Conservation (phyloP, 2,113 vertebrate species). For the Glareola pratincola region DNA sequence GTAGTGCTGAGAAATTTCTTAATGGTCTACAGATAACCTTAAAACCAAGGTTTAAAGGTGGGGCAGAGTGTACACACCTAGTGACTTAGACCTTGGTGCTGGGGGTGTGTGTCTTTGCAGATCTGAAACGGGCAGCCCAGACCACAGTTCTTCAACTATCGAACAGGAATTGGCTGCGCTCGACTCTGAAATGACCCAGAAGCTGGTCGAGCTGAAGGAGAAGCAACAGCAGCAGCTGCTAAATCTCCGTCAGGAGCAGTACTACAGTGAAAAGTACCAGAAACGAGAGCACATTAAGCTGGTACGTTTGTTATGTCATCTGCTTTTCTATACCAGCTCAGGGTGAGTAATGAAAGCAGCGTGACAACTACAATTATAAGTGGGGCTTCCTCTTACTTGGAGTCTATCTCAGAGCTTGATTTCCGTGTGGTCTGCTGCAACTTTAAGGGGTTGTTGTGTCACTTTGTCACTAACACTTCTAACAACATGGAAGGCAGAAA, state of each 20-base stretch:
- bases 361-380: neutral
- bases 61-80: neutral
- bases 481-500: neutral
- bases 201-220: constrained; percentile 88
- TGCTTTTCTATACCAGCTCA: neutral
- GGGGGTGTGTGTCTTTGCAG: constrained; percentile 56
- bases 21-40: neutral
- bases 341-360: neutral
- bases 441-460: neutral
- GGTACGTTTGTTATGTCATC: constrained; percentile 63
- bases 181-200: constrained; percentile 87
- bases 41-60: neutral
- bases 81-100: neutral
- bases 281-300: constrained; percentile 95
- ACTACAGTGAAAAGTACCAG: constrained; percentile 98
- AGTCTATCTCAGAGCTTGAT: neutral
- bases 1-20: neutral
- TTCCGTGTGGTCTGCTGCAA: neutral
- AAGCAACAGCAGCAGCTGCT: constrained; percentile 93
- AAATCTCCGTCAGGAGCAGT: constrained; percentile 94
- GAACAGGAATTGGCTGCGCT: constrained; percentile 87
- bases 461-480: neutral
- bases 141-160: constrained; percentile 80
- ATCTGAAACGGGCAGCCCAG: constrained; percentile 81
- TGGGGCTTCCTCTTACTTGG: neutral